Evolutionary conservation across 1,140 invertebrate species (phyloP), one percentile per base, ranked within the genome.

Genomic region (Polypedilum pembai): DNA sequence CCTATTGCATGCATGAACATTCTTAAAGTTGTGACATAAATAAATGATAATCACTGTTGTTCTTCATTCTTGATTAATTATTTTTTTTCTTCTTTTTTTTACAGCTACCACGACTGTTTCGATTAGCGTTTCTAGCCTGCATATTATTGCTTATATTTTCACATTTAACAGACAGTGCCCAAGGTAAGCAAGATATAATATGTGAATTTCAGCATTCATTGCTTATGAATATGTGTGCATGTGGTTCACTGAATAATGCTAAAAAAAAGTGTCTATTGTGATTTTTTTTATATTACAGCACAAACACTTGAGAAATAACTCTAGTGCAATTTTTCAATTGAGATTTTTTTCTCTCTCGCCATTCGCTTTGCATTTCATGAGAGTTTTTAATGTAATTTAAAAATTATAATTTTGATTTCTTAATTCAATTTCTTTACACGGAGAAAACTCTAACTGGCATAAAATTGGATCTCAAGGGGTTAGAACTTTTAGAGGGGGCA

Each of bases 21-120:
- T 33, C 24, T 33, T 33, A 33, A n/a, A n/a, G 1, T 33, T 33
- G 24, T 33, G 24, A 33, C 24, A 33, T 33, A 33, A 33, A 33
- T 3, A 33, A 33, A 33, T 33, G 24, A 33, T n/a, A n/a, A n/a
- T n/a, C n/a, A n/a, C n/a, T n/a, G n/a, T 5, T 33, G 24, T 33
- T 33, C 24, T 33, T 33, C 24, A 33, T 33, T 33, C 24, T 33
- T 33, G 24, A 33, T 33, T 33, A 33, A 33, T 33, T 20, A 1
- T 20, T 18, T 69, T 69, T 21, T 73, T 63, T 69, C 66, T 73
- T 41, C 77, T 77, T 74, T 17, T 75, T 83, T 79, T 84, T 83
- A 18, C 83, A 86, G 86, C 85, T 83, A 82, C 85, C 85, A 77
- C 86, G 85, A 81, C 81, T 87, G 80, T 77, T 86, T 73, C 81